Conservation (phyloP, 2,113 vertebrate genomes). For the Periophthalmus modestus region DNA sequence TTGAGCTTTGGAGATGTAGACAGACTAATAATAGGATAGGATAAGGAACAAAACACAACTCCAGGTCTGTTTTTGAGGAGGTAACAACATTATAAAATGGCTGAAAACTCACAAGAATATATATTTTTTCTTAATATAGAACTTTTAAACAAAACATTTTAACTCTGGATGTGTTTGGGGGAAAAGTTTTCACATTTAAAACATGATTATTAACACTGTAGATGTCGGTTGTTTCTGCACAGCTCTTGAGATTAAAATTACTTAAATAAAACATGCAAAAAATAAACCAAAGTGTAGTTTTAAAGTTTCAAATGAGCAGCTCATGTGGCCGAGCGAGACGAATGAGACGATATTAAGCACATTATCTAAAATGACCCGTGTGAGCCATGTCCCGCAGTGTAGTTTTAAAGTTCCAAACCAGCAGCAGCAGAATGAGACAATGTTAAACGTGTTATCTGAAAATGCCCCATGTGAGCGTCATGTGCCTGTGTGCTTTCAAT, state of each 20-base stretch:
- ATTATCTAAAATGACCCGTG: constrained; percentile 22
- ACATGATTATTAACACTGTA: too few relatives aligned
- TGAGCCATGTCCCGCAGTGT: neutral
- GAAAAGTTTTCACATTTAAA: too few relatives aligned
- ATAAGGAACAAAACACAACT: too few relatives aligned
- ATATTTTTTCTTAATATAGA: too few relatives aligned
- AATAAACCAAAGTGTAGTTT: neutral
- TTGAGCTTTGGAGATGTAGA: too few relatives aligned
- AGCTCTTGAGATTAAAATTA: neutral
- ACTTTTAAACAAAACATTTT: too few relatives aligned
- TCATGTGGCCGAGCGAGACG: neutral
- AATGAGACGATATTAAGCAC: neutral
- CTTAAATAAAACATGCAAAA: neutral
- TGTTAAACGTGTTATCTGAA: neutral
- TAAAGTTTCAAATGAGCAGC: neutral
- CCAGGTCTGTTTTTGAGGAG: too few relatives aligned
- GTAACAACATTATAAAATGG: too few relatives aligned
- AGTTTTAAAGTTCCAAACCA: neutral
- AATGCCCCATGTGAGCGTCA: constrained; percentile 47
- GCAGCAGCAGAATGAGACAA: neutral
- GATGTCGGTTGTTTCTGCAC: too few relatives aligned
- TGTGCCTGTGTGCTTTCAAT: constrained; percentile 47
- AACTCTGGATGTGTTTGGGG: too few relatives aligned
- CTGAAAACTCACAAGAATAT: too few relatives aligned
- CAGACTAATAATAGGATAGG: too few relatives aligned